These are phyloP conservation scores for Drosophila pseudoobscura DNA, from an alignment of 1,140 invertebrate genomes.

Conservation along the genomic window DNA sequence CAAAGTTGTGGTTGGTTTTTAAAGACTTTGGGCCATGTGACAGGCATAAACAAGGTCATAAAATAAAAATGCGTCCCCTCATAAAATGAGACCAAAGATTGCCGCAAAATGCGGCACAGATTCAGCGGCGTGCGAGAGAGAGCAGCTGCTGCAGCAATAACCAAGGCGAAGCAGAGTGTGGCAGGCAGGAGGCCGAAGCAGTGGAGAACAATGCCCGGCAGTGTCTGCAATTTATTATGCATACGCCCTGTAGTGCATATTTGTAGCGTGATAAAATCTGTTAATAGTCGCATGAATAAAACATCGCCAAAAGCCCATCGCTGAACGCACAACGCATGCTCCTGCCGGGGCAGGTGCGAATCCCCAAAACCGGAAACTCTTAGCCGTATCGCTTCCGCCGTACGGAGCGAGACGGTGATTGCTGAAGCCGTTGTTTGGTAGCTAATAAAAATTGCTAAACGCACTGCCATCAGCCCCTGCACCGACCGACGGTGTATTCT, in stretches of 20 bases:
- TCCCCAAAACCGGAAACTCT: slow-evolving; percentile 21
- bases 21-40: slow-evolving; percentile 67
- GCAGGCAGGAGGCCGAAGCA: neutral
- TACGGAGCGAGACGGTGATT: neutral
- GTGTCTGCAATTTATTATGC: slow-evolving; percentile 72
- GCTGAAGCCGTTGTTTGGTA: no score
- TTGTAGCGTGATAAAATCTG: slow-evolving; percentile 79
- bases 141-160: slow-evolving; percentile 36
- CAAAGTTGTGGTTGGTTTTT: slow-evolving; percentile 74
- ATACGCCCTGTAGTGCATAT: slow-evolving; percentile 77
- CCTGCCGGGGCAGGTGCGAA: slow-evolving; percentile 40
- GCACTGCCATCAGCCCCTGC: neutral
- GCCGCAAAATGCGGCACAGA: slow-evolving; percentile 48
- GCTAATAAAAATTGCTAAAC: slow-evolving; percentile 66
- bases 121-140: slow-evolving; percentile 28
- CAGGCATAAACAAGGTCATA: slow-evolving; percentile 80
- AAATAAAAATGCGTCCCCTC: slow-evolving; percentile 50
- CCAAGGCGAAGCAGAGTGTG: neutral
- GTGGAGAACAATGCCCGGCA: slow-evolving; percentile 41
- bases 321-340: slow-evolving; percentile 4
- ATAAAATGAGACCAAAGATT: slow-evolving; percentile 56
- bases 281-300: slow-evolving; percentile 78
- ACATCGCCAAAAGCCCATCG: slow-evolving; percentile 48
- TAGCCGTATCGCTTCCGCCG: slow-evolving; percentile 28
- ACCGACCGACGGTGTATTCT: slow-evolving; percentile 9